Base-by-base conservation (phyloP, 2,888 invertebrate species). In the Ptychoptera contaminata region DNA sequence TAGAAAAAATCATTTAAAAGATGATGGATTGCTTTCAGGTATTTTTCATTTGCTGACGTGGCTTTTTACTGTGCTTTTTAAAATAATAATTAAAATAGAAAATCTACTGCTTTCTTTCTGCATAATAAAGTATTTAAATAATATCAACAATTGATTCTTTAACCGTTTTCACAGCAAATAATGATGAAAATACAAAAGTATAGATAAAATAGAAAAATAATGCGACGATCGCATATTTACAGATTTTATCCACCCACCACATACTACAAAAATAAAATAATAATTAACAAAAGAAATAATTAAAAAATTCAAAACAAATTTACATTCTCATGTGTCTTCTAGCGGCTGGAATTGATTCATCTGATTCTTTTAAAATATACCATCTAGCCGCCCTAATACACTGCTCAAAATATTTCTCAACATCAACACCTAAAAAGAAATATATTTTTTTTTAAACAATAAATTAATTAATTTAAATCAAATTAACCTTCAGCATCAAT, bases 281-380 rank as follows among this genome's bases (percentile, higher is more conserved):
- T 32, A 29, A 38, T 14, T 16, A n/a, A 32, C 31, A 14, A 32
- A 31, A 29, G 23, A n/a, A 9, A 32, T 8, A 44, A 9, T 40
- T 16, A 15, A 3, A 44, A 37, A 16, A 12, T 8, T 32, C 10
- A 41, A 16, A n/a, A n/a, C n/a, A n/a, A 39, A 64, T 76, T 76
- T 69, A 86, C 87, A 85, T 63, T 69, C 67, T 76, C 79, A 87
- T 80, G 53, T 87, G 86, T 42, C 82, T 70, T 50, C 73, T 73
- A 4, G 88, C 88, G 1, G 82, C 79, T 1, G 87, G 85, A 16
- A 91, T 64, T 0, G 83, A 80, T 31, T 84, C 81, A 36, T 86
- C 84, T 2, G 72, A 68, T 56, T 93, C 92, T 52, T 91, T 87
- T 1, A 93, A 67, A 47, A 92, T 80, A 56, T 77, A 85, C 40